phyloP scores from a whole-genome alignment of 2,113 vertebrate species.

The Salminus brasiliensis region DNA sequence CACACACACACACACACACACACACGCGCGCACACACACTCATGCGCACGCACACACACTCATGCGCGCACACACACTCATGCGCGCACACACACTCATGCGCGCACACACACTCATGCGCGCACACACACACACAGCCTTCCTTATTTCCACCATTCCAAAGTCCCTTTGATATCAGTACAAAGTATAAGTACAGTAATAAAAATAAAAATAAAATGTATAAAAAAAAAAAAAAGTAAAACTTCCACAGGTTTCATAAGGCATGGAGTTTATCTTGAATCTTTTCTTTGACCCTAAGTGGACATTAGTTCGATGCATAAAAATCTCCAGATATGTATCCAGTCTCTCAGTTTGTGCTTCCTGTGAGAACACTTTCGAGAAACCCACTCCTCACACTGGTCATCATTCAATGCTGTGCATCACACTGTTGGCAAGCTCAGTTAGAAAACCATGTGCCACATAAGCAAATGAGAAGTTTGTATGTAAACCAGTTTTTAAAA shows the following conservation, averaged over 20 bases:
- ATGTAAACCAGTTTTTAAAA: constrained; percentile 40
- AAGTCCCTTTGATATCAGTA: constrained; percentile 55
- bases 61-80: constrained; percentile 68
- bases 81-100: constrained; percentile 60
- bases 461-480: constrained; percentile 9
- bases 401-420: constrained; percentile 41
- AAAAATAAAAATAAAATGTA: constrained; percentile 52
- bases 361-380: constrained; percentile 21
- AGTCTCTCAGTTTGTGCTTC: constrained; percentile 46
- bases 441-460: constrained; percentile 13
- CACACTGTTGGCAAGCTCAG: constrained; percentile 28
- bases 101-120: constrained; percentile 65
- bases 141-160: constrained; percentile 63
- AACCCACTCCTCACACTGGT: constrained; percentile 26
- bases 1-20: constrained; percentile 70
- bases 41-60: constrained; percentile 31
- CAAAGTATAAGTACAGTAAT: constrained; percentile 53
- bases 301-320: constrained; percentile 42
- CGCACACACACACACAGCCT: constrained; percentile 66
- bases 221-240: constrained; percentile 49
- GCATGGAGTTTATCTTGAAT: constrained; percentile 65
- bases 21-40: constrained; percentile 70
- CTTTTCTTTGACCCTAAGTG: constrained; percentile 27
- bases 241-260: constrained; percentile 74
- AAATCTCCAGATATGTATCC: constrained; percentile 29